phyloP scores from a whole-genome alignment of 1,140 invertebrate genomes.

The Chironomus striatipennis region DNA sequence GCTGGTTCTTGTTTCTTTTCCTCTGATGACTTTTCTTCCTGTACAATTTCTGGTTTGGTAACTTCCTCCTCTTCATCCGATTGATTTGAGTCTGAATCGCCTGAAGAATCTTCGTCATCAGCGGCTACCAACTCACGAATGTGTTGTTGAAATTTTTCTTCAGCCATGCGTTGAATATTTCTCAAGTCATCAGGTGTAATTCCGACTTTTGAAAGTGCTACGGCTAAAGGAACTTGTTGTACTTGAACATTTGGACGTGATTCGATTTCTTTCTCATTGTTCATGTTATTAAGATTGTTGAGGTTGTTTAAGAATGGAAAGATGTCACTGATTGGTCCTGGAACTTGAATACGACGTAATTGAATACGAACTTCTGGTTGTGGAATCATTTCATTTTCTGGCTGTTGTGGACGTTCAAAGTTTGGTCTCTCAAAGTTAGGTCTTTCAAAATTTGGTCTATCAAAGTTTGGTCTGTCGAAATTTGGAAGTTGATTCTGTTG shows the following conservation, averaged over 20 bases:
- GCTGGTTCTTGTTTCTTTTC: slow-evolving; percentile 25
- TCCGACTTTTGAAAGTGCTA: slow-evolving; percentile 42
- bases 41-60: slow-evolving; percentile 30
- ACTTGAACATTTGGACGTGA: slow-evolving; percentile 29
- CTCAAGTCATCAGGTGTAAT: slow-evolving; percentile 51
- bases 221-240: slow-evolving; percentile 37
- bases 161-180: slow-evolving; percentile 46
- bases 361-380: slow-evolving; percentile 36
- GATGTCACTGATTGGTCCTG: slow-evolving; percentile 25
- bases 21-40: slow-evolving; percentile 33
- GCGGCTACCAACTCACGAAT: slow-evolving; percentile 39
- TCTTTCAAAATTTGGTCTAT: too few relatives aligned
- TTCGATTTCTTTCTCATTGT: slow-evolving; percentile 22
- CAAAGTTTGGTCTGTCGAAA: neutral
- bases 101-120: slow-evolving; percentile 36
- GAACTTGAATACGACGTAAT: slow-evolving; percentile 39
- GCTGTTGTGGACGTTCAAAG: neutral
- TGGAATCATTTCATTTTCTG: neutral
- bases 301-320: slow-evolving; percentile 14
- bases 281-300: neutral
- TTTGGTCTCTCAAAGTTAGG: neutral
- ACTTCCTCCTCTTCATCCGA: slow-evolving; percentile 39
- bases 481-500: neutral
- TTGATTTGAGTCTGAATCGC: slow-evolving; percentile 27
- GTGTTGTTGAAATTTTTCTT: slow-evolving; percentile 42